Percentiles rank a stretch among this genome's conserved stretches.
Evolutionary conservation across 2,797 vertebrate species (phyloP).

Genomic region (Falco concolor): DNA sequence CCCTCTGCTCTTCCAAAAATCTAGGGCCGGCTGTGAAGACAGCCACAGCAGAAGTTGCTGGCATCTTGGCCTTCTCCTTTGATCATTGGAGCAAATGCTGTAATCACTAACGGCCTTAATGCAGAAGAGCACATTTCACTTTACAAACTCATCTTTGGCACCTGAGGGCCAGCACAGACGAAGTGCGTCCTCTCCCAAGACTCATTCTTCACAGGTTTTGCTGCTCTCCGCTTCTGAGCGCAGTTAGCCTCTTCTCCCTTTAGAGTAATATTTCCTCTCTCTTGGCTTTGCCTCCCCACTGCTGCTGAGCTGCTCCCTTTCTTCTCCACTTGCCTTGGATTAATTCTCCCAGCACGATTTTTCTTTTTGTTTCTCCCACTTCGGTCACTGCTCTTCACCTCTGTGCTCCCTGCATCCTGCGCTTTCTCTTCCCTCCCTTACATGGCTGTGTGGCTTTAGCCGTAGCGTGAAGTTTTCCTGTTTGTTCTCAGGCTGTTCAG

Average conservation of each 20-base stretch:
- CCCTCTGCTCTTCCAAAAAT: neutral
- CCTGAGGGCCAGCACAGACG: neutral
- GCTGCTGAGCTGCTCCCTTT: neutral
- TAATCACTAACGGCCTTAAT: neutral
- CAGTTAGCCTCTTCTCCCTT: rapidly evolving
- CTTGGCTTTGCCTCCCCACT: neutral
- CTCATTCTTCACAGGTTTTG: neutral
- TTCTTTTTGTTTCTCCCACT: neutral
- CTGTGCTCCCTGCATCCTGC: neutral
- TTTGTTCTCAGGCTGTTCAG: neutral
- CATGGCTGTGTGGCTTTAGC: neutral
- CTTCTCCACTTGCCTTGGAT: neutral
- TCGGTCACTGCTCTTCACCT: neutral
- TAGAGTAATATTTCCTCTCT: neutral
- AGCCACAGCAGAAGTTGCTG: neutral
- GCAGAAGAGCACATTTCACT: neutral
- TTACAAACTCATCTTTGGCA: neutral
- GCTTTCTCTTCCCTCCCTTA: neutral
- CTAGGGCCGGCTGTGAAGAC: neutral
- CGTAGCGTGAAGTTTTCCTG: neutral
- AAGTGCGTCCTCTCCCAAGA: neutral
- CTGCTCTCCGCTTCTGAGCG: neutral
- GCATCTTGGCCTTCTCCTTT: neutral
- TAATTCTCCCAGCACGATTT: neutral
- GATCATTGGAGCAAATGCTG: neutral